phyloP scores from a whole-genome alignment of 2,888 invertebrate genomes.

The Drepana falcataria region DNA sequence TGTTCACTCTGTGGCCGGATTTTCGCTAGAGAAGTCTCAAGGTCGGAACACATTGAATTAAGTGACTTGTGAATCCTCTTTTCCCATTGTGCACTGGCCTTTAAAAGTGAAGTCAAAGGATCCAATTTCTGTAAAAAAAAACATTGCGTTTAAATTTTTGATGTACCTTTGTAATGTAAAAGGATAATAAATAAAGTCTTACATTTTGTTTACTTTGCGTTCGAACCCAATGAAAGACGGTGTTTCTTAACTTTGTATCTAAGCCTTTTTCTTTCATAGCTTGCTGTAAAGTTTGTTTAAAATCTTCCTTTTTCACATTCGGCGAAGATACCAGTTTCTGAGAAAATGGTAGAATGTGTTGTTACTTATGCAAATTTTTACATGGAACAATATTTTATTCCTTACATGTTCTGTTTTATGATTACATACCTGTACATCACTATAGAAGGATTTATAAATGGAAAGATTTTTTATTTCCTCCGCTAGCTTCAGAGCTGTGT shows the following conservation, averaged over 20 bases:
- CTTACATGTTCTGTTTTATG: slow-evolving; percentile 1
- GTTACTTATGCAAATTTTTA: not conserved
- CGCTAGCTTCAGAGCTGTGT: slow-evolving; percentile 87
- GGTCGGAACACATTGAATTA: slow-evolving; percentile 95
- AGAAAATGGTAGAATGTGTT: slow-evolving; percentile 18
- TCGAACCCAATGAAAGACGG: slow-evolving; percentile 89
- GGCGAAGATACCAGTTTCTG: slow-evolving; percentile 89
- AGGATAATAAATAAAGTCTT: slow-evolving; percentile 18
- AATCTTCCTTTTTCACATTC: slow-evolving; percentile 86
- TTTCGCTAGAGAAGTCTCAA: slow-evolving; percentile 90
- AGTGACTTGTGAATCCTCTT: slow-evolving; percentile 95
- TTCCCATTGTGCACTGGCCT: slow-evolving; percentile 95
- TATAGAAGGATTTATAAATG: slow-evolving; percentile 86
- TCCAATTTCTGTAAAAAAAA: slow-evolving; percentile 72
- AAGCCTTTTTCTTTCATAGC: slow-evolving; percentile 88
- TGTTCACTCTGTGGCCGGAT: slow-evolving; percentile 86
- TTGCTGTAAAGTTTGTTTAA: slow-evolving; percentile 86
- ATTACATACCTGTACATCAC: slow-evolving; percentile 85
- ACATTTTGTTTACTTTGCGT: slow-evolving; percentile 68
- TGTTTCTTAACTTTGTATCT: slow-evolving; percentile 90
- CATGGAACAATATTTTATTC: not conserved
- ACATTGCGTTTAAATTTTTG: too few relatives aligned
- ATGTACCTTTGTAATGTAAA: too few relatives aligned
- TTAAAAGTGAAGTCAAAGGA: slow-evolving; percentile 86
- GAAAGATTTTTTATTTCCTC: slow-evolving; percentile 87